Conservation (phyloP, 2,113 vertebrate species). For the Lonchura striata region DNA sequence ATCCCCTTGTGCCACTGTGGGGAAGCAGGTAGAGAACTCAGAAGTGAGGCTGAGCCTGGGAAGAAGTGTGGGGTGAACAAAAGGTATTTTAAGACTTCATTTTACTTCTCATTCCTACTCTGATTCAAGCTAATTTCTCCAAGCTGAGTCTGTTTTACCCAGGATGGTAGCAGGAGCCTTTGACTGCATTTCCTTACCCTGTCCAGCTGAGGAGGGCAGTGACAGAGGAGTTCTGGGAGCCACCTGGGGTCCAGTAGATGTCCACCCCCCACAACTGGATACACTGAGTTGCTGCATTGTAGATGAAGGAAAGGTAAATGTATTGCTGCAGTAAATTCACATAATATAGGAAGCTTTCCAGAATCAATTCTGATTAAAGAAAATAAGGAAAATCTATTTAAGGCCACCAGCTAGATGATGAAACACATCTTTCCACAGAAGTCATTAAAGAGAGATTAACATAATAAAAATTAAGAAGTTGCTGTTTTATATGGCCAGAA, state of each 20-base stretch:
- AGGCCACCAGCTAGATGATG: not conserved
- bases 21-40: not conserved
- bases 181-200: not conserved
- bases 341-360: not conserved
- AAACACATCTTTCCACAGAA: not conserved
- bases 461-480: not conserved
- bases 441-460: not conserved
- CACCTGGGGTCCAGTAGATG: not conserved
- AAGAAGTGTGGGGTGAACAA: not conserved
- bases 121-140: not conserved
- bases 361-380: not conserved
- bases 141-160: not conserved
- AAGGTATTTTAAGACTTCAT: not conserved
- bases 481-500: not conserved
- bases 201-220: not conserved
- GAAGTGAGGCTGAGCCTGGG: not conserved
- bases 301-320: not conserved
- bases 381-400: not conserved
- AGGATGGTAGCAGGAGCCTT: not conserved
- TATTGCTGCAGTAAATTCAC: not conserved
- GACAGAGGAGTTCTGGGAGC: not conserved
- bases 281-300: not conserved
- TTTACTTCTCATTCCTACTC: not conserved
- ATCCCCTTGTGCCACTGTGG: no score
- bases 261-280: accelerated